These are phyloP conservation scores for Taeniopygia guttata DNA, from an alignment of 2,797 vertebrate genomes.

Conservation along the genomic window DNA sequence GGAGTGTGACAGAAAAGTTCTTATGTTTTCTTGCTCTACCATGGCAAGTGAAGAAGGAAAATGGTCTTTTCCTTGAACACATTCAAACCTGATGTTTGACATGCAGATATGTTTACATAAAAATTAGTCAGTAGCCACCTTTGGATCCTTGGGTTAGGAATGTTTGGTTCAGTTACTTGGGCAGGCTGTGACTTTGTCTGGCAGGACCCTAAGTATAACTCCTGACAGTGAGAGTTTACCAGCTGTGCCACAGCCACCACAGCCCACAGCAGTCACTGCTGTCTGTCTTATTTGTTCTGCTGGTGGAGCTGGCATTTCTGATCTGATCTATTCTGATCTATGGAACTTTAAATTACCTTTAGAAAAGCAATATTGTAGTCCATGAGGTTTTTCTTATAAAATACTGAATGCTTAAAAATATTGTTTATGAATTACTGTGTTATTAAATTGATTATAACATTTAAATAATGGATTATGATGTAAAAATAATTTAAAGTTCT, in stretches of 20 bases:
- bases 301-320: neutral
- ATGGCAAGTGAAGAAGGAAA: neutral
- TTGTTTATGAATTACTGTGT: neutral
- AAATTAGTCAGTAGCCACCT: neutral
- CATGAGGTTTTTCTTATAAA: neutral
- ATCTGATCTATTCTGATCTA: neutral
- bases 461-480: neutral
- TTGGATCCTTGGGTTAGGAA: neutral
- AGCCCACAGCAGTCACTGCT: neutral
- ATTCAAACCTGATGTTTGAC: neutral
- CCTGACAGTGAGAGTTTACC: neutral
- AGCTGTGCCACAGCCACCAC: neutral
- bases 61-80: neutral
- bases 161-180: neutral
- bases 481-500: neutral
- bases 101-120: neutral
- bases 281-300: neutral
- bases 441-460: neutral
- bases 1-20: neutral
- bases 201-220: neutral
- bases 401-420: neutral
- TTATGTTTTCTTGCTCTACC: neutral
- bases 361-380: neutral
- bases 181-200: neutral
- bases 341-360: neutral